Evolutionary conservation across 2,888 invertebrate genomes (phyloP), one percentile per base, ranked within the genome.

Genomic region (Cataglyphis livida): DNA sequence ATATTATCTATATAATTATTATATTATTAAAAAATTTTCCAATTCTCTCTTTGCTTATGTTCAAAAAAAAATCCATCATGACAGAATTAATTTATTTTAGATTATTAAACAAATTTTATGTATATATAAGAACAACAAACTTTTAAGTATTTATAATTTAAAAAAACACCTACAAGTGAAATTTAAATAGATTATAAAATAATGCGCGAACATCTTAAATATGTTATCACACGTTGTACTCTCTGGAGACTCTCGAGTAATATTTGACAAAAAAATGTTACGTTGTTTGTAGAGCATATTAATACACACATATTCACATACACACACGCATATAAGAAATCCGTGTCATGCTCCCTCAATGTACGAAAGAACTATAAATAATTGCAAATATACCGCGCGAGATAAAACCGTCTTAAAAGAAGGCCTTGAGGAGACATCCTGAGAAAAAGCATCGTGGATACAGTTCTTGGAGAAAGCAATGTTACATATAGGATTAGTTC

Each of bases 241-340:
- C 21, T 21, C 0, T 85, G 82, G 89, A 76, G 86, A 86, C 85
- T 86, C 86, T 90, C 90, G 90, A 90, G 89, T 87, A 87, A 89
- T 85, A 85, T 90, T 90, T 90, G 90, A 85, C 81, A 85, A 66
- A 51, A 51, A 76, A 84, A 86, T 88, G 85, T 89, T 90, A 85
- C 86, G 71, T 90, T 85, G 78, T 87, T 70, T 81, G 71, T 84
- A 87, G 87, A 84, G 82, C 74, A 70, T 73, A 66, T 83, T 70
- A 83, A 83, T 61, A 82, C n/a, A 78, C 12, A 81, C 5, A 73
- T 28, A 28, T 28, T 28, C 25, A 28, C 12, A 76, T 7, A 48
- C n/a, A 12, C 21, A 66, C 15, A 48, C 10, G 66, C 21, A 21
- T 38, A 54, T 48, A 62, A 71, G n/a, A 51, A 71, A 71, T 18